Evolutionary conservation across 2,113 vertebrate species (phyloP).

Genomic region (Siphamia tubifer): DNA sequence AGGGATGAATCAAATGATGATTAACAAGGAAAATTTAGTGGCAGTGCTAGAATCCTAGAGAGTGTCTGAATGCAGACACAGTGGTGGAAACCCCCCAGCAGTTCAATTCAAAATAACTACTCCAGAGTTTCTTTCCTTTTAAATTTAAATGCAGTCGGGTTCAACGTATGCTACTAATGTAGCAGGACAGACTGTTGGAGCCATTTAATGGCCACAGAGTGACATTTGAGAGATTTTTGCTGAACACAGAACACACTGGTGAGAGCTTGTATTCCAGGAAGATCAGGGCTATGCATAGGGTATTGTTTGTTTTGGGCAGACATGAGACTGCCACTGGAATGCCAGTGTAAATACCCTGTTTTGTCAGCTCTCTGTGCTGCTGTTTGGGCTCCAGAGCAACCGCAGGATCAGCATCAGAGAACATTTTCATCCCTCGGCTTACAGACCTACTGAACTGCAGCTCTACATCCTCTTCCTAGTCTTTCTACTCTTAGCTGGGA

Average conservation of each 20-base stretch:
- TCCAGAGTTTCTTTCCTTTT: constrained; percentile 31
- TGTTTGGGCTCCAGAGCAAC: constrained; percentile 54
- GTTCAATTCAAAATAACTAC: constrained; percentile 33
- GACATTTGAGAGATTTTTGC: neutral
- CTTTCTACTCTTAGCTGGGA: constrained; percentile 29
- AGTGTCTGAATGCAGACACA: constrained; percentile 2
- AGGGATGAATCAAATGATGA: constrained; percentile 49
- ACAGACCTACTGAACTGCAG: constrained; percentile 53
- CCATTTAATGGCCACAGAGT: constrained; percentile 16
- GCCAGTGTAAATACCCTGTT: constrained; percentile 52
- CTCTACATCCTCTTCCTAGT: constrained; percentile 41
- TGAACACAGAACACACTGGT: constrained; percentile 8
- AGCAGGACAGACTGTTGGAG: neutral
- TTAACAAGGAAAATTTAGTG: constrained; percentile 41
- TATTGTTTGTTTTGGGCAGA: constrained; percentile 51
- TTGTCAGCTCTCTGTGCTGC: constrained; percentile 53
- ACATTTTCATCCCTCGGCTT: constrained; percentile 65
- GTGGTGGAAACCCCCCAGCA: constrained; percentile 18
- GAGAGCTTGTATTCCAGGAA: constrained; percentile 33
- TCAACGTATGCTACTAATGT: neutral
- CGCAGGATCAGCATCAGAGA: constrained; percentile 64
- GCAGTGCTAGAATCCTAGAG: constrained; percentile 33
- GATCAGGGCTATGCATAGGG: constrained; percentile 37
- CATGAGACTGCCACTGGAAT: constrained; percentile 37
- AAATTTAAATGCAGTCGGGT: constrained; percentile 27